Evolutionary conservation across 2,888 invertebrate genomes (phyloP).

Genomic region (Aleiodes alternator): DNA sequence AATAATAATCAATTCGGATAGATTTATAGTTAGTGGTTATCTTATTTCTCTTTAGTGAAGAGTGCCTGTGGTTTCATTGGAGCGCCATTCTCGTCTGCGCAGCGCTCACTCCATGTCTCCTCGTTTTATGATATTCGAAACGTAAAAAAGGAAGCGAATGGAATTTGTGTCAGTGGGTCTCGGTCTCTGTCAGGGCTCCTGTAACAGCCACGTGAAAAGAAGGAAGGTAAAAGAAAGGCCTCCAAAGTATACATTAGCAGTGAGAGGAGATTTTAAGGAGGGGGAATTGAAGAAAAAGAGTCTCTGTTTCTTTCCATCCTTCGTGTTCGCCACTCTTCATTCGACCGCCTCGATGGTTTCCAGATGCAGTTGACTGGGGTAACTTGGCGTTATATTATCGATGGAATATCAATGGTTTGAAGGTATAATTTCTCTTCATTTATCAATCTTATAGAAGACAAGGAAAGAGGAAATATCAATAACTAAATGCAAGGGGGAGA

Average conservation of each 20-base stretch:
- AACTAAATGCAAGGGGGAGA: no score
- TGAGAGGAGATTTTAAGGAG: conserved; percentile 35
- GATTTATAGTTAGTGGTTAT: no score
- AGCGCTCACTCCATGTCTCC: conserved; percentile 62
- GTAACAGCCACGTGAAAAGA: conserved; percentile 26
- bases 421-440: not conserved
- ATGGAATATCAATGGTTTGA: conserved; percentile 14
- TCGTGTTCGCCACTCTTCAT: conserved; percentile 40
- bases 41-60: not conserved
- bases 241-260: conserved; percentile 40
- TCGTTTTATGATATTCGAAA: conserved; percentile 75
- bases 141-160: conserved; percentile 73
- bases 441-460: not conserved
- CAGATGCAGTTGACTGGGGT: conserved; percentile 38
- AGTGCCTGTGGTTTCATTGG: conserved; percentile 54
- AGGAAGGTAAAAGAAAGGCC: conserved; percentile 43
- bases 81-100: conserved; percentile 68
- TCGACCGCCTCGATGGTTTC: conserved; percentile 41
- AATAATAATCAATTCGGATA: no score
- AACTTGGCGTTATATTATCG: conserved; percentile 9
- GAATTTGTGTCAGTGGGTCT: conserved; percentile 74
- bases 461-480: conserved; percentile 5
- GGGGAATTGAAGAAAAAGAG: conserved; percentile 51
- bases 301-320: conserved; percentile 54
- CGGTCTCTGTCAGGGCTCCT: conserved; percentile 58